A percentile compares a stretch with the other conserved stretches of the same genome.
Conservation (phyloP, 2,797 vertebrate species). For the Carcharodon carcharias region DNA sequence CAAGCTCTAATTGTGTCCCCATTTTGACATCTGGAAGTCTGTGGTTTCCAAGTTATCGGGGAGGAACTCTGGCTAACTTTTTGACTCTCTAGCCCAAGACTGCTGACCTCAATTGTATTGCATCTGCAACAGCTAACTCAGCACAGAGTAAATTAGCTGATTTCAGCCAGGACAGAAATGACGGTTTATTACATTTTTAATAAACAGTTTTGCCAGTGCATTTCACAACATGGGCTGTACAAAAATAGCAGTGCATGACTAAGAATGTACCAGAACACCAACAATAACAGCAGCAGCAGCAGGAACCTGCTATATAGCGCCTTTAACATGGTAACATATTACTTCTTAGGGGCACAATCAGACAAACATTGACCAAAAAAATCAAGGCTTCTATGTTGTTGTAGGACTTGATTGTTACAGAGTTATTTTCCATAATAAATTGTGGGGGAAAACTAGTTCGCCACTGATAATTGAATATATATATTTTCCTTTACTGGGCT, state of each 20-base stretch:
- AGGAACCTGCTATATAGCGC: not conserved
- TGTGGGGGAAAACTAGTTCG: no score
- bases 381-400: not conserved
- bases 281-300: not conserved
- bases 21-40: not conserved
- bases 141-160: not conserved
- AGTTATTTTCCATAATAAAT: not conserved
- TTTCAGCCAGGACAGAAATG: not conserved
- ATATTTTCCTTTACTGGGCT: not conserved
- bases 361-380: not conserved
- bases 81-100: not conserved
- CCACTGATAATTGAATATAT: not conserved
- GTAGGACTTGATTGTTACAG: not conserved
- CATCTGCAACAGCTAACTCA: not conserved
- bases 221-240: not conserved
- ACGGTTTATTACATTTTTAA: not conserved
- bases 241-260: not conserved
- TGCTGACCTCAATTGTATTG: not conserved
- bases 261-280: not conserved
- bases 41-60: not conserved
- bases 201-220: not conserved
- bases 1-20: not conserved
- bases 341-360: not conserved
- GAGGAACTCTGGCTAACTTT: not conserved
- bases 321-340: not conserved